Base-by-base conservation (phyloP, 2,888 invertebrate species). In the Xestoiulus laeticollis region DNA sequence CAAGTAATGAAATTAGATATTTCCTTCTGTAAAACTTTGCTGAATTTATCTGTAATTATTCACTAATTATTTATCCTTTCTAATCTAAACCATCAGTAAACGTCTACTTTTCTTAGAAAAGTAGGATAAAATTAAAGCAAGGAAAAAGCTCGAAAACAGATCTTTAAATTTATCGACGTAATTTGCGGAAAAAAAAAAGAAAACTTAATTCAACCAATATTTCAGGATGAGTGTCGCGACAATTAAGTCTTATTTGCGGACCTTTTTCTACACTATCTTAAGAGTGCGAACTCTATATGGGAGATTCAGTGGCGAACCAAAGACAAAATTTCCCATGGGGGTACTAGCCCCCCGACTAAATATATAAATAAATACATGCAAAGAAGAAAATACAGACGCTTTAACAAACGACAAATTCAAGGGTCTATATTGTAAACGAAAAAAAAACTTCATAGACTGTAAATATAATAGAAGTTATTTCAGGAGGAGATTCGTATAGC, bases 191-290 rank as follows among this genome's bases (percentile, higher is more conserved):
- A 68, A 68, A 22, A 6, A 38, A 38, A 38, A 38, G 6, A 38
- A 5, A 68, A 22, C n/a, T 68, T 22, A 68, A 68, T 68, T n/a
- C 59, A n/a, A 5, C 4, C 59, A 8, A 26, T 68, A 68, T 68
- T n/a, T 68, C 59, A 68, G 59, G 59, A 68, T 68, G 59, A 68
- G n/a, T 68, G 59, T 68, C 59, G 10, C 59, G 4, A 68, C 59
- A 68, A 68, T 68, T 68, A 68, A 68, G 59, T 68, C 59, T 68
- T 68, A 68, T 68, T 68, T 68, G 59, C n/a, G 59, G 48, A 68
- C 6, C 59, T 68, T 68, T 68, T 68, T 68, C 59, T 38, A 38
- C 33, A 38, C 4, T 22, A 68, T 68, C 59, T n/a, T n/a, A 59
- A n/a, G 59, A 3, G 22, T 26, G 8, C 10, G 2, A 68, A 68